Conservation (phyloP, 2,113 vertebrate genomes). For the Semnopithecus entellus region DNA sequence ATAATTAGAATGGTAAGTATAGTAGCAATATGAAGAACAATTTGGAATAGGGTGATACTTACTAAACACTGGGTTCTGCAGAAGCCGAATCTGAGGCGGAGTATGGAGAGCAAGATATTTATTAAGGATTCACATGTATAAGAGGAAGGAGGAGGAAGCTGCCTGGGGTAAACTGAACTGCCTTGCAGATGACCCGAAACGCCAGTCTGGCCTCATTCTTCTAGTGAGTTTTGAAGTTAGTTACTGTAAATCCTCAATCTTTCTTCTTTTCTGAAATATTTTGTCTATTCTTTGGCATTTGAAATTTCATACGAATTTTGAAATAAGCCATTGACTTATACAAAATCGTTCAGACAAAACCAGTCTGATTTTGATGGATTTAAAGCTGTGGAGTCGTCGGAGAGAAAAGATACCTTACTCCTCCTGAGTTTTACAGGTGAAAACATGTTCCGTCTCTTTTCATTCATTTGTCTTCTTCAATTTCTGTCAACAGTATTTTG, state of each 20-base stretch:
- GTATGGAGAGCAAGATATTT: too few relatives aligned
- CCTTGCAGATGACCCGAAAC: rapidly evolving
- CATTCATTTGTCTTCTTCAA: background rate
- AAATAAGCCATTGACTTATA: background rate
- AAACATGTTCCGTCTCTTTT: background rate
- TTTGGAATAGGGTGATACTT: background rate
- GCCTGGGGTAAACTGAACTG: rapidly evolving
- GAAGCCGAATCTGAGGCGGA: background rate
- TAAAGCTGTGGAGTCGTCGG: background rate
- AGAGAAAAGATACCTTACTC: too few relatives aligned
- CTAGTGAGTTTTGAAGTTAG: background rate
- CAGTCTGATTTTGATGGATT: background rate
- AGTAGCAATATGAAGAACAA: background rate
- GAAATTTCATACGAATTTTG: background rate
- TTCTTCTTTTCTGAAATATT: background rate
- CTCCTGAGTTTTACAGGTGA: background rate
- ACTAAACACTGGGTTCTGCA: background rate
- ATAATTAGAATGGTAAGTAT: rapidly evolving
- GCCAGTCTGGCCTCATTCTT: background rate
- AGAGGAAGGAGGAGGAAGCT: background rate
- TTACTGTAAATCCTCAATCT: background rate
- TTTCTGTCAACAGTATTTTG: background rate
- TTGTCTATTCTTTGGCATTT: background rate
- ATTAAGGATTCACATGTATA: rapidly evolving
- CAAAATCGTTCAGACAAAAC: background rate